Percentiles rank a stretch among this genome's conserved stretches.
Evolutionary conservation across 2,113 vertebrate species (phyloP).

Genomic region (Spheniscus mendiculus): DNA sequence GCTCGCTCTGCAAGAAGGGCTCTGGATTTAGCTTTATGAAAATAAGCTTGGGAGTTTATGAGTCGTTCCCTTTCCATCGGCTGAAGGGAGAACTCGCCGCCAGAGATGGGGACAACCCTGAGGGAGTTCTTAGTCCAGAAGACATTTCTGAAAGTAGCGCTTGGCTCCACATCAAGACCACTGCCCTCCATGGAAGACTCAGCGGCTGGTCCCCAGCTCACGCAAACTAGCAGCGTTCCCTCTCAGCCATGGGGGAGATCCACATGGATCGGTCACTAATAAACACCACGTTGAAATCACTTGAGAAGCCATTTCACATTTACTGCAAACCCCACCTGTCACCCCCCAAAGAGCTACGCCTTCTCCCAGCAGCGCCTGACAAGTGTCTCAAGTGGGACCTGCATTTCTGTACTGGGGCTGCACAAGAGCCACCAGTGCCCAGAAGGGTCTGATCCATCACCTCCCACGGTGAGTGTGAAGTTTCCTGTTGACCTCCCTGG

Average conservation of each 20-base stretch:
- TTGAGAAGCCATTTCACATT: neutral
- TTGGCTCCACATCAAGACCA: slow-evolving; percentile 61
- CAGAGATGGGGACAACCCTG: neutral
- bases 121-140: neutral
- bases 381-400: neutral
- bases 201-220: neutral
- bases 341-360: neutral
- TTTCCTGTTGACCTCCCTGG: neutral
- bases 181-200: neutral
- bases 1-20: slow-evolving; percentile 19
- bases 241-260: neutral
- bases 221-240: neutral
- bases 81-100: neutral
- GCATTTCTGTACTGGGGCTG: neutral
- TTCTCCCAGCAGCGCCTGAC: neutral
- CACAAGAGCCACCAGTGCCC: neutral
- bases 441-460: neutral
- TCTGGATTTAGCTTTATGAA: slow-evolving; percentile 17
- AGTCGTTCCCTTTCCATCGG: slow-evolving; percentile 16
- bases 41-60: slow-evolving; percentile 32
- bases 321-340: neutral
- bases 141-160: slow-evolving; percentile 31
- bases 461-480: neutral
- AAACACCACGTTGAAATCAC: accelerated
- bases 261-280: neutral